Evolutionary conservation across 2,113 vertebrate species (phyloP).

Genomic region (Sinocyclocheilus maitianheensis): DNA sequence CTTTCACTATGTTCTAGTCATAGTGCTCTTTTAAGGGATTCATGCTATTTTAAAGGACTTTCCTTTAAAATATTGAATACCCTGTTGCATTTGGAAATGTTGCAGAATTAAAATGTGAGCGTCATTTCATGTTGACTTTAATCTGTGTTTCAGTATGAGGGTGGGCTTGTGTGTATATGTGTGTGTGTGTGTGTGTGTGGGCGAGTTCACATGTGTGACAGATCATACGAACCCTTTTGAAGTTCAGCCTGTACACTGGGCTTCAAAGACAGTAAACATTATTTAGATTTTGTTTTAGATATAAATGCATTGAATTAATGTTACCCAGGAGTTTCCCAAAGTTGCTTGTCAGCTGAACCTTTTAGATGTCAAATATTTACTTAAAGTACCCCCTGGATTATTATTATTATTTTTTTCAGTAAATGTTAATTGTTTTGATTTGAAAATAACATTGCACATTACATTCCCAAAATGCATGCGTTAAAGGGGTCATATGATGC

Average conservation of each 20-base stretch:
- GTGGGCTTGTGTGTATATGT: neutral
- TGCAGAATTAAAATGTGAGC: neutral
- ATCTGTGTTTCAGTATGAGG: neutral
- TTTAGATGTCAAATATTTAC: neutral
- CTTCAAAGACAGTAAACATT: neutral
- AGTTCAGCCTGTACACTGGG: neutral
- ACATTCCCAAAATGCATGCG: no score
- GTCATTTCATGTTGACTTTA: neutral
- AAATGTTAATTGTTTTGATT: neutral
- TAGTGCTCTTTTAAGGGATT: neutral
- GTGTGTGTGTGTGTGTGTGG: neutral
- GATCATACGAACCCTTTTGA: neutral
- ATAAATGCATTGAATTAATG: neutral
- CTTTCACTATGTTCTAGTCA: neutral
- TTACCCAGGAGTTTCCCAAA: neutral
- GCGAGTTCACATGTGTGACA: neutral
- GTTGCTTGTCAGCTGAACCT: neutral
- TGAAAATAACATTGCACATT: no score
- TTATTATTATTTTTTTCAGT: neutral
- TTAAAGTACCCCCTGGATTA: no score
- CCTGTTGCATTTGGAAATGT: neutral
- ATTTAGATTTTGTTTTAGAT: neutral
- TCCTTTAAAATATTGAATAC: neutral
- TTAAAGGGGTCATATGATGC: no score
- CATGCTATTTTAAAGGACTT: neutral